Evolutionary conservation across 1,140 invertebrate species (phyloP), one percentile per base, ranked within the genome.

Genomic region (Scaptomyza hsui): DNA sequence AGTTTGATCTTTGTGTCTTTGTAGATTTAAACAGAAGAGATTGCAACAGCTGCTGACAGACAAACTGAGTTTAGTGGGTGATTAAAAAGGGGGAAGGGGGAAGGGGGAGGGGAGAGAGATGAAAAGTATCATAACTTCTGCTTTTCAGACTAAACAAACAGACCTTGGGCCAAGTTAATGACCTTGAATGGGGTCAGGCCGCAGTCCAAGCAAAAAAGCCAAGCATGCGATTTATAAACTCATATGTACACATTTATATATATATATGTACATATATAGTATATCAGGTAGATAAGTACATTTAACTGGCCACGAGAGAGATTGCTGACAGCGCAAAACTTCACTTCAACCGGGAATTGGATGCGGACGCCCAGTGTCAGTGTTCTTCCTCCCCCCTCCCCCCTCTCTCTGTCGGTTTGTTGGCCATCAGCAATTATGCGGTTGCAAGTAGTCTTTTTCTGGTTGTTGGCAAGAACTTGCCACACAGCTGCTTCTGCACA

Each of bases 121-220:
- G 32, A 1, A 37, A 37, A 12, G 32, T 4, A 13, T 85, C 82
- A 86, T 85, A 86, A 81, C 7, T 29, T 9, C 2, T 9, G 5
- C 86, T 85, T 77, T 71, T 10, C 49, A 64, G 81, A 59, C 76
- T 53, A 74, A 86, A 71, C 76, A 86, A 86, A 86, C 81, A 85
- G 77, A 85, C 81, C 81, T 85, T 85, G 81, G 82, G 45, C 69
- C 65, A 9, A 81, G 81, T 86, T 85, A 85, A 85, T 85, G 81
- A 85, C 81, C 86, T 86, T 78, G 81, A 85, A 85, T 81, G 77
- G 81, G 81, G 81, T 85, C 81, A 85, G 77, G 56, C 60, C 73
- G 42, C 24, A 35, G 57, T 16, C 16, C 42, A 26, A 32, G 10
- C 37, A 32, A 53, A 26, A 18, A 26, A 39, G 47, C 13, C 55